A percentile compares a stretch with the other conserved stretches of the same genome.
These are phyloP conservation scores for Phalacrocorax aristotelis DNA, from an alignment of 2,113 vertebrate genomes.

Conservation along the genomic window DNA sequence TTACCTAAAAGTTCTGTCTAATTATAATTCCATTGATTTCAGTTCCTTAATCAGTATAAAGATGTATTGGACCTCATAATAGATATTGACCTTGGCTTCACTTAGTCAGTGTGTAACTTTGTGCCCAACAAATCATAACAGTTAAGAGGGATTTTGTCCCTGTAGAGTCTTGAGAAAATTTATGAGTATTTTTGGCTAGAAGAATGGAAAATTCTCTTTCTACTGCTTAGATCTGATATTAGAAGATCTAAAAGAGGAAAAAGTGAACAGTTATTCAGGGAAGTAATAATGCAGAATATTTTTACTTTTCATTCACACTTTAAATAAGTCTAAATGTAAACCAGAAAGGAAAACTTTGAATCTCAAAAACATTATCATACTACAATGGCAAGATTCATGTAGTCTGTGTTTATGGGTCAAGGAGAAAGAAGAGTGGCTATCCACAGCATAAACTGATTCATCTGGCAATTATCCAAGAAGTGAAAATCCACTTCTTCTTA, in stretches of 20 bases:
- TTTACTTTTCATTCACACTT: background rate
- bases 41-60: background rate
- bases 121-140: background rate
- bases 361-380: background rate
- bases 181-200: background rate
- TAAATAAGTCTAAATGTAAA: background rate
- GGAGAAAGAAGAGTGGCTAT: background rate
- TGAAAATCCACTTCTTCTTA: background rate
- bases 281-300: background rate
- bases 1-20: background rate
- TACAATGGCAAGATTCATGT: background rate
- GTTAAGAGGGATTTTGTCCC: background rate
- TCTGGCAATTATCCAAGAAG: background rate
- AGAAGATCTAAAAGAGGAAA: background rate
- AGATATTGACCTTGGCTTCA: background rate
- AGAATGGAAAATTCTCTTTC: background rate
- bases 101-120: background rate
- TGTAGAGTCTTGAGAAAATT: background rate
- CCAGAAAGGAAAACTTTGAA: background rate
- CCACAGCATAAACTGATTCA: background rate
- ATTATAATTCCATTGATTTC: slow-evolving; percentile 22
- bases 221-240: background rate
- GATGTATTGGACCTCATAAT: background rate
- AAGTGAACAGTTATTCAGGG: background rate
- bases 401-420: background rate